phyloP scores from a whole-genome alignment of 2,888 invertebrate species.

The Antheraea yamamai region DNA sequence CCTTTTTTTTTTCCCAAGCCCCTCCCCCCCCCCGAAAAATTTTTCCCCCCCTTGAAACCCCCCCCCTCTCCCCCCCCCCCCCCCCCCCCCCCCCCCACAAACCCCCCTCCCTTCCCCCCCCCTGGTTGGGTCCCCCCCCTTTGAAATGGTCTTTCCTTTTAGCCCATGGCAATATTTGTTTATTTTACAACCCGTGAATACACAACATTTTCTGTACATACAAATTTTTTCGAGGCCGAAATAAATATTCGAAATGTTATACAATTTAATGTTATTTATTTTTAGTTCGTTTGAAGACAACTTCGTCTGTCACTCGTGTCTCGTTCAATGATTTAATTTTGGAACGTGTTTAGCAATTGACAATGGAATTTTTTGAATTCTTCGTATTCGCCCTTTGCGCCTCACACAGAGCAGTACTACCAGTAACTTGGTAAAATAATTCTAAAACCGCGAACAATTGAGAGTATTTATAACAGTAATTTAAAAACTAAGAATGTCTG shows the following conservation, averaged over 20 bases:
- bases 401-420: background rate
- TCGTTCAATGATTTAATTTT: conserved; percentile 8
- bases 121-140: no score
- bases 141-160: no score
- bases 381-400: background rate
- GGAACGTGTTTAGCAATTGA: conserved; percentile 1
- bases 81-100: no score
- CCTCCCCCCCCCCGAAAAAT: no score
- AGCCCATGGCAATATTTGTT: background rate
- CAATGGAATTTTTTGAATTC: background rate
- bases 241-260: conserved; percentile 6
- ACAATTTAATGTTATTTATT: conserved; percentile 18
- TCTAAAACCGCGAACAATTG: background rate
- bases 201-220: conserved; percentile 7
- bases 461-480: no score
- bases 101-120: no score
- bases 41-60: no score
- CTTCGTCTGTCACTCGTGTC: conserved; percentile 10
- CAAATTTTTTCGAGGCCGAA: background rate
- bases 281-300: conserved; percentile 17
- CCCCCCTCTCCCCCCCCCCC: no score
- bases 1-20: no score
- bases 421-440: background rate
- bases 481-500: no score
- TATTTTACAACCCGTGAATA: conserved; percentile 4